Evolutionary conservation across 2,888 invertebrate genomes (phyloP).

Genomic region (Tineola bisselliella): DNA sequence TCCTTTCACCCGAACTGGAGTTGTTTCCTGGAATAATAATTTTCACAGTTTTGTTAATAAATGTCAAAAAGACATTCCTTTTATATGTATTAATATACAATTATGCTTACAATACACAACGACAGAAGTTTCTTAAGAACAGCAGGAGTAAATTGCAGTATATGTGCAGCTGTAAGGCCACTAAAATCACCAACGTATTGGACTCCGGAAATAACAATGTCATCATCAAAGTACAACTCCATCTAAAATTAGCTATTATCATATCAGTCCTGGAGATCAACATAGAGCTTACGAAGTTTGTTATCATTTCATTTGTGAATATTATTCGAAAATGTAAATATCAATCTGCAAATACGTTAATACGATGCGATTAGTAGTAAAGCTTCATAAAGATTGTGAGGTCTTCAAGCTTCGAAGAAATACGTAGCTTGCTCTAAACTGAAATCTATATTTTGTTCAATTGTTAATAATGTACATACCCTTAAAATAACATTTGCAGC

Average conservation of each 20-base stretch:
- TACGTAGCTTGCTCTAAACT: no score
- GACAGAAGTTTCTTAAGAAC: slow-evolving; percentile 43
- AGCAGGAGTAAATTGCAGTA: slow-evolving; percentile 46
- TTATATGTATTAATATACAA: no score
- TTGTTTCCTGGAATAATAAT: not conserved
- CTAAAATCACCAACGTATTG: slow-evolving; percentile 49
- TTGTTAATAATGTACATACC: slow-evolving; percentile 1
- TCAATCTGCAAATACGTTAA: no score
- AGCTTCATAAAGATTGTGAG: no score
- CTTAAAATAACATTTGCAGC: slow-evolving; percentile 18
- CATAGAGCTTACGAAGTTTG: no score
- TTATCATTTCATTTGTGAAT: no score
- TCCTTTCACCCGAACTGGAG: not conserved
- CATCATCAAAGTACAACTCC: slow-evolving; percentile 52
- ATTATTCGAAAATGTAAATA: no score
- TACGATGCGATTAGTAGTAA: no score
- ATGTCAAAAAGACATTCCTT: no score
- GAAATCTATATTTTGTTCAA: not conserved
- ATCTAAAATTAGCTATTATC: slow-evolving; percentile 24
- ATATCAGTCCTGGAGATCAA: no score
- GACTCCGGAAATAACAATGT: slow-evolving; percentile 36
- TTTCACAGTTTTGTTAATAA: no score
- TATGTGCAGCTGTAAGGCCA: slow-evolving; percentile 45
- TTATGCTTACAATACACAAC: not conserved
- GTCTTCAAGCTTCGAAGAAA: no score